Percentiles rank a stretch among this genome's conserved stretches.
phyloP scores from a whole-genome alignment of 2,797 vertebrate species.

The Alouatta caraya region DNA sequence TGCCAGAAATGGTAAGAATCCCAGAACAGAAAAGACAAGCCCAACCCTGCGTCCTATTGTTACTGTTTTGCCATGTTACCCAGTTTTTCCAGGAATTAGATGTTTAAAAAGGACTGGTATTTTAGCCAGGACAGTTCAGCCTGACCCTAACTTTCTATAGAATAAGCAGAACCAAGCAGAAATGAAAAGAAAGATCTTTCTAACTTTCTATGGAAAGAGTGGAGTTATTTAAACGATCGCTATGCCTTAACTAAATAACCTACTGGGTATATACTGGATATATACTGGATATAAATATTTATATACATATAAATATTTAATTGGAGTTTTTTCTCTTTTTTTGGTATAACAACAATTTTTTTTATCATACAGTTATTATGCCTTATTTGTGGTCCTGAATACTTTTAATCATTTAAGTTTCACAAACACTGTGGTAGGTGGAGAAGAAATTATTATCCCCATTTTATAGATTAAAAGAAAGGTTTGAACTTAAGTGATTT shows the following conservation, averaged over 20 bases:
- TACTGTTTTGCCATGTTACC: background rate
- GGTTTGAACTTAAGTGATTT: background rate
- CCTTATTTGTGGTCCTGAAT: background rate
- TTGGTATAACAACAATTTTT: background rate
- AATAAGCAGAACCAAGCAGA: background rate
- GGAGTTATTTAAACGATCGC: background rate
- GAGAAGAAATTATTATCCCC: background rate
- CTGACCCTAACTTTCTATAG: background rate
- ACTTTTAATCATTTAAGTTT: constrained; percentile 4
- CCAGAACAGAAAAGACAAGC: background rate
- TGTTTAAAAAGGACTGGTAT: background rate
- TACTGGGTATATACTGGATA: background rate
- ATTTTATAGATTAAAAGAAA: background rate
- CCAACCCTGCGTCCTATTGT: background rate
- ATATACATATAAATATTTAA: background rate
- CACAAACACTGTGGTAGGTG: background rate
- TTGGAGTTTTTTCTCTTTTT: background rate
- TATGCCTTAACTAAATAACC: background rate
- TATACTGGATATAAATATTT: background rate
- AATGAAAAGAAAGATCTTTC: background rate
- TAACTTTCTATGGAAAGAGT: constrained; percentile 1
- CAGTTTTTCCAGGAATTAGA: background rate
- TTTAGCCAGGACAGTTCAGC: background rate
- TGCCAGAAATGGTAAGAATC: background rate
- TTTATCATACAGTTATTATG: background rate